Percentiles rank a stretch among this genome's conserved stretches.
phyloP scores from a whole-genome alignment of 2,113 vertebrate genomes.

The Pachyramphus minor region DNA sequence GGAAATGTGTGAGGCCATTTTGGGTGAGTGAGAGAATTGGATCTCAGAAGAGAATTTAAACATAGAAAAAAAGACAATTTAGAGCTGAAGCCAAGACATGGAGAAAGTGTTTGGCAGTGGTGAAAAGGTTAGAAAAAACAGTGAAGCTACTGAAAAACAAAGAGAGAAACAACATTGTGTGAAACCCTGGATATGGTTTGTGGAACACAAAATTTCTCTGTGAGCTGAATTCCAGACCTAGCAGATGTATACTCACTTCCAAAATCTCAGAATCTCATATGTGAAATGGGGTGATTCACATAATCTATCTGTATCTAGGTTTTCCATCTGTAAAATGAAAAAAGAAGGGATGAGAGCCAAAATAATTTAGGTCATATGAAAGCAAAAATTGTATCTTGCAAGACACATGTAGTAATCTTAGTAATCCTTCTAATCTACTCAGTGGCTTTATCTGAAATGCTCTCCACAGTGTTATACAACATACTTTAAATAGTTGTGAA shows the following conservation, averaged over 20 bases:
- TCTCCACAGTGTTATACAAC: neutral
- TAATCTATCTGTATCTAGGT: neutral
- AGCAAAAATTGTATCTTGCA: conserved; percentile 1
- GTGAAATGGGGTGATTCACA: neutral
- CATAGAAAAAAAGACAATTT: neutral
- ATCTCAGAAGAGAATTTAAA: neutral
- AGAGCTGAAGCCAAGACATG: neutral
- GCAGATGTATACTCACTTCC: neutral
- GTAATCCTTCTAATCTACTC: conserved; percentile 26
- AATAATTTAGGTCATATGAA: conserved; percentile 7
- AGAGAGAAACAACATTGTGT: neutral
- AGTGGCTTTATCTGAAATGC: neutral
- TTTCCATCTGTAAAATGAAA: neutral
- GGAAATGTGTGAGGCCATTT: neutral
- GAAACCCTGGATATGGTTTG: neutral
- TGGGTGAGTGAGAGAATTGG: neutral
- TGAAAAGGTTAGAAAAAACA: neutral
- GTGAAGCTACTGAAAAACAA: neutral
- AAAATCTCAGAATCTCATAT: neutral
- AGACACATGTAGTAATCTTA: neutral
- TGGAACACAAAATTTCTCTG: neutral
- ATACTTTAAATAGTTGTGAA: neutral
- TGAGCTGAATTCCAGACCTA: neutral
- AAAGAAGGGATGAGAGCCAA: neutral
- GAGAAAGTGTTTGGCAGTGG: neutral